Base-by-base conservation (phyloP, 37 sponge, comb jelly and placozoan genomes). In the Petrosia ficiformis region DNA sequence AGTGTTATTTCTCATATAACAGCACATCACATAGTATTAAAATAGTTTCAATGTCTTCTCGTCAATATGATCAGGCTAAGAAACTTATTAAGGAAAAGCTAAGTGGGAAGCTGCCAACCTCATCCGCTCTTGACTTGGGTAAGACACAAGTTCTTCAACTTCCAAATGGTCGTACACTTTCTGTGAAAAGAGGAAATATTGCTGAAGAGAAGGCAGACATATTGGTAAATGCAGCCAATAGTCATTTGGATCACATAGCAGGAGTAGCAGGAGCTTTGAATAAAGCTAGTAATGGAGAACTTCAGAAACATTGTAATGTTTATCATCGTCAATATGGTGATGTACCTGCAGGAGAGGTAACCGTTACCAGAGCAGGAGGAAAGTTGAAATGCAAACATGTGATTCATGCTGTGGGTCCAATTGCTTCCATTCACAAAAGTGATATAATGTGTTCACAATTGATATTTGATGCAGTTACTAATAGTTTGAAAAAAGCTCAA, bases 151-250 rank as follows among this genome's bases (percentile, higher is more conserved):
- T 3, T 22, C 4, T 3, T 30, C 59, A 74, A 4, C 61, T 48
- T 2, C 48, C 73, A 34, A 32, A 57, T 67, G 76, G 76, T 4
- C 73, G 70, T 25, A 77, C 28, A 39, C 69, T 91, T 8, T 78
- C 83, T 26, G 71, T 91, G 6, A 85, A 82, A 73, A 67, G 73
- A 48, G 86, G 63, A n/a, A 58, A 82, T 71, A 72, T 91, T 1
- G 72, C 78, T 16, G 44, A 74, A 35, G 87, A 91, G 35, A 22
- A 91, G 16, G 83, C 74, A 3, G 77, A 70, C 40, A 72, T 71
- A 2, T 86, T 91, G 36, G 92, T 91, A 25, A 91, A 86, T 74
- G 87, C 92, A 39, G 92, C 92, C 3, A 91, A 91, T 74, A 54
- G 36, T 3, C 30, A 36, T n/a, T 75, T 91, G 1, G 32, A 48